A percentile compares a stretch with the other conserved stretches of the same genome.
phyloP scores from a whole-genome alignment of 2,888 invertebrate genomes.

The Lapara coniferarum region DNA sequence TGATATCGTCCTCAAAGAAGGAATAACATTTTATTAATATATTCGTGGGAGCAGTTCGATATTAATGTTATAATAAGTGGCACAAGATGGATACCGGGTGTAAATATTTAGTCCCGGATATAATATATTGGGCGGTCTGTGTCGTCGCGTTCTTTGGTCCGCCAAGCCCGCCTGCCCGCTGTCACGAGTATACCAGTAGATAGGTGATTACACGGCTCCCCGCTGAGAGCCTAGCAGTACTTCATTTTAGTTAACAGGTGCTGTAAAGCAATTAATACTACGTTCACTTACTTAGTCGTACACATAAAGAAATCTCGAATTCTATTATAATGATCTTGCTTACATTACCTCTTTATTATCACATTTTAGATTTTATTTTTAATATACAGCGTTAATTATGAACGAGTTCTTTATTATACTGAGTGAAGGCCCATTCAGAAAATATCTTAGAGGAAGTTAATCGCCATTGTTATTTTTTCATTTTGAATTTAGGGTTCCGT shows the following conservation, averaged over 20 bases:
- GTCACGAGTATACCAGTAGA: neutral
- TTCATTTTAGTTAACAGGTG: conserved; percentile 63
- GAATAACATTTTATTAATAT: conserved; percentile 69
- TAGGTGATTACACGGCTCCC: conserved; percentile 48
- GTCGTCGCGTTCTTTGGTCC: neutral
- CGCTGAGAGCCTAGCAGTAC: conserved; percentile 58
- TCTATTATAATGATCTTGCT: conserved; percentile 75
- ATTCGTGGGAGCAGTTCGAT: conserved; percentile 34
- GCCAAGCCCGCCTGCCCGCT: neutral
- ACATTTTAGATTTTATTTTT: conserved; percentile 75
- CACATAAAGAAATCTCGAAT: conserved; percentile 77
- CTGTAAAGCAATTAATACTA: conserved; percentile 70
- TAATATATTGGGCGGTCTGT: conserved; percentile 2
- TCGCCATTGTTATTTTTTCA: conserved; percentile 67
- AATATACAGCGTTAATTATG: conserved; percentile 79
- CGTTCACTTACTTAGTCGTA: conserved; percentile 72
- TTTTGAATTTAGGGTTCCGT: conserved; percentile 55
- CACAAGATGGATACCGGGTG: conserved; percentile 10
- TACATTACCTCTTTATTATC: conserved; percentile 80
- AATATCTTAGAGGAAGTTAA: conserved; percentile 69
- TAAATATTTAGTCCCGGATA: conserved; percentile 6
- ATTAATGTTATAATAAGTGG: conserved; percentile 19
- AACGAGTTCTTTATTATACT: conserved; percentile 71
- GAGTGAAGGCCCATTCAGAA: conserved; percentile 67
- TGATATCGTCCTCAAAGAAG: conserved; percentile 75